phyloP scores from a whole-genome alignment of 2,113 vertebrate genomes.

The Cisticola juncidis region DNA sequence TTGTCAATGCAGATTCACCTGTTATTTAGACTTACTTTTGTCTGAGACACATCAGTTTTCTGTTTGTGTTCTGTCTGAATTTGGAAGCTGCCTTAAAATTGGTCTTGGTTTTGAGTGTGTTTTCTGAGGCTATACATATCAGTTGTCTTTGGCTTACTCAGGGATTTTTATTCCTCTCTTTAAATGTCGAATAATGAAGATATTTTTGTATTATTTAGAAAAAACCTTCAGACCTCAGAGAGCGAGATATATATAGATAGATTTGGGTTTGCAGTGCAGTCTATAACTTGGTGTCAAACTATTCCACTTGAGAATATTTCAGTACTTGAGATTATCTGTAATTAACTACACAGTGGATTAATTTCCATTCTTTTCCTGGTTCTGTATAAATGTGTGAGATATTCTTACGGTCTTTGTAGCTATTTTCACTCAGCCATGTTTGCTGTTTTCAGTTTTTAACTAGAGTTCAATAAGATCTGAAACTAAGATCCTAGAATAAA shows the following conservation, averaged over 20 bases:
- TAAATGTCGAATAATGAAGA: conserved; percentile 73
- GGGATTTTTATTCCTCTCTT: conserved; percentile 82
- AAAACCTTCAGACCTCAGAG: conserved; percentile 61
- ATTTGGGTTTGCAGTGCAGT: conserved; percentile 37
- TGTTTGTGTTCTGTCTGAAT: conserved; percentile 31
- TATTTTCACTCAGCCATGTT: conserved; percentile 23
- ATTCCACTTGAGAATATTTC: conserved; percentile 37
- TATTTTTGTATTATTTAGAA: conserved; percentile 79
- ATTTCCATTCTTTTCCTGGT: conserved; percentile 45
- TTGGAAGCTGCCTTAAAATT: conserved; percentile 62
- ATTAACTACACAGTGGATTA: not conserved
- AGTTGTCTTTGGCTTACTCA: conserved; percentile 80
- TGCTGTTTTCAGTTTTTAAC: conserved; percentile 31
- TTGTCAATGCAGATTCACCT: conserved; percentile 4
- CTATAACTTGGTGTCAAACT: conserved; percentile 32
- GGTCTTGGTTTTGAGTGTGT: conserved; percentile 46
- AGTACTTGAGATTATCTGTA: conserved; percentile 21
- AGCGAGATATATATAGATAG: not conserved
- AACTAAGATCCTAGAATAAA: conserved; percentile 23
- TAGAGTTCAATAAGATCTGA: conserved; percentile 15
- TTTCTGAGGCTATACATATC: conserved; percentile 70
- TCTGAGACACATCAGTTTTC: conserved; percentile 11
- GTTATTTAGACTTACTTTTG: conserved; percentile 12
- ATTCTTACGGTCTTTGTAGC: not conserved
- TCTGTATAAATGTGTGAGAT: conserved; percentile 13